phyloP scores from a whole-genome alignment of 64 coral and sea anemone genomes.

The Pocillopora verrucosa region DNA sequence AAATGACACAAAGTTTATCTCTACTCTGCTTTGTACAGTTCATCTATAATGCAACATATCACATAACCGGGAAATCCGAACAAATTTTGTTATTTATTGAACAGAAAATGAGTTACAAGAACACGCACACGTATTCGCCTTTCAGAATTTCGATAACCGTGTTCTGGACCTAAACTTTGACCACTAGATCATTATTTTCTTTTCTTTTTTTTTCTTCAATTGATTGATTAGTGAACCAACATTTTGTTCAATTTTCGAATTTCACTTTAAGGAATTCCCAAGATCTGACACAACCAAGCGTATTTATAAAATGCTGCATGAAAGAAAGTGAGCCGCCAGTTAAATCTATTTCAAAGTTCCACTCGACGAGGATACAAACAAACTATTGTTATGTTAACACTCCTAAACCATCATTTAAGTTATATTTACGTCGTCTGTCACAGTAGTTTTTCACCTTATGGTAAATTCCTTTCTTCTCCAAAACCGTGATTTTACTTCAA shows the following conservation, averaged over 20 bases:
- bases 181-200: no score
- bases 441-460: not conserved
- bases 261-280: no score
- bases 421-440: slow-evolving; percentile 7
- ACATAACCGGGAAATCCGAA: not conserved
- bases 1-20: not conserved
- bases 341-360: not conserved
- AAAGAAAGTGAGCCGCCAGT: not conserved
- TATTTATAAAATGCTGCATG: not conserved
- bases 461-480: not conserved
- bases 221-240: no score
- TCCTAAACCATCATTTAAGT: not conserved
- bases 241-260: no score
- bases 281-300: no score
- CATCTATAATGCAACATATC: not conserved
- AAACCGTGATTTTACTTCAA: not conserved
- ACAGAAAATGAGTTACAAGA: not conserved
- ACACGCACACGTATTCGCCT: not conserved
- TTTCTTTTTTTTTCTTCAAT: no score
- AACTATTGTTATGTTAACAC: not conserved
- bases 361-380: not conserved
- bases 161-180: not conserved
- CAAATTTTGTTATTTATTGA: not conserved
- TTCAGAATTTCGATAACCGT: not conserved
- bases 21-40: not conserved